Evolutionary conservation across 2,888 invertebrate genomes (phyloP), one percentile per base, ranked within the genome.

Genomic region (Ditula angustiorana): DNA sequence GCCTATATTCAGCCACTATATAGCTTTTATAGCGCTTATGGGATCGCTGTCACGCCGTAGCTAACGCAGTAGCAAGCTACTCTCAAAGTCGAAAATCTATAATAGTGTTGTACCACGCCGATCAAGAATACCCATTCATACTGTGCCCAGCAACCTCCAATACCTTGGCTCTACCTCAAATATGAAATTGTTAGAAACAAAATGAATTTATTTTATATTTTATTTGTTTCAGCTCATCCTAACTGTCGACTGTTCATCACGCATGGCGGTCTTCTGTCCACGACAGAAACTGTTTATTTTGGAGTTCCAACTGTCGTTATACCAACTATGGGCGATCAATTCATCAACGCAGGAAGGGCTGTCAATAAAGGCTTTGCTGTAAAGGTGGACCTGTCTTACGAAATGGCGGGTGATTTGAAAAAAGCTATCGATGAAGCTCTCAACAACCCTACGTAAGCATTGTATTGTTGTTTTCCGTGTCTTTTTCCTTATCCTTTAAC

Each of bases 261-360:
- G 3, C 68, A 69, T 24, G 70, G 70, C 10, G 70, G 70, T 28
- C 61, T 70, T 2, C 53, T 67, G 1, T 68, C 70, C n/a, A 49
- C 57, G 2, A 69, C 65, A 19, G 71, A 71, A n/a, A 60, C 67
- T 1, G 52, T 68, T 2, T 67, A 68, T 56, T 68, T 59, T 23
- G 69, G 67, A 13, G 69, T 69, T 4, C 69, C 71, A 3, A 63
- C 61, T 7, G 60, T 69, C 11, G 69, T 65, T 8, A 53, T 69
- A 7, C 71, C 71, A 7, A 30, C 49, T 8, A 66, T 61, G 5
- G 61, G 24, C 0, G 69, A 71, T 33, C 69, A 71, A 56, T 63
- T 59, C 41, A 26, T 63, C 13, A 71, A 71, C 28, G 61, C 66
- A 5, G 23, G 35, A 3, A 59, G 62, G 23, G 65, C 69, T 26